These are phyloP conservation scores for Nesidiocoris tenuis DNA, from an alignment of 2,888 invertebrate genomes.

Conservation along the genomic window DNA sequence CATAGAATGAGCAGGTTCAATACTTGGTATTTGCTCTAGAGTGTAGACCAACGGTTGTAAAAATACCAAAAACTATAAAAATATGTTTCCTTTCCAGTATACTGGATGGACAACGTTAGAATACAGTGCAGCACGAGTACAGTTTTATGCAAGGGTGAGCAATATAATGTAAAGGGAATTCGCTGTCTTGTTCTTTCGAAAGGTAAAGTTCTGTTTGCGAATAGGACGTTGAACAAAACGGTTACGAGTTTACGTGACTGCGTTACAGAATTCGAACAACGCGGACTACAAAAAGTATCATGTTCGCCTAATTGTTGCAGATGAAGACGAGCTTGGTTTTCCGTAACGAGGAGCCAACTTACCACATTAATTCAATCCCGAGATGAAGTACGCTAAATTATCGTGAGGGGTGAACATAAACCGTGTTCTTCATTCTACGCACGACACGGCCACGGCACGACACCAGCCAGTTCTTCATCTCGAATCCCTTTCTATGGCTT, in stretches of 20 bases:
- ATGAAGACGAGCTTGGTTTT: not conserved
- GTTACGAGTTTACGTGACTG: no score
- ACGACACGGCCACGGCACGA: not conserved
- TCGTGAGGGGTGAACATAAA: not conserved
- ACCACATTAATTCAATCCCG: not conserved
- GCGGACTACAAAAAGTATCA: not conserved
- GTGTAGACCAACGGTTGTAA: no score
- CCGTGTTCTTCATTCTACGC: not conserved
- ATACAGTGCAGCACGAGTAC: no score
- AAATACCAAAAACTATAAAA: no score
- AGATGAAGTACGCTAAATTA: not conserved
- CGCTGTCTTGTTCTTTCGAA: not conserved
- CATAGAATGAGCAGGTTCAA: no score
- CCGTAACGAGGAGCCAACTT: not conserved
- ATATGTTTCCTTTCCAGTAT: no score
- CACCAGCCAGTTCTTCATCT: not conserved
- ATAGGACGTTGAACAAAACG: not conserved
- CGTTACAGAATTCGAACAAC: not conserved
- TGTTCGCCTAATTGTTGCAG: not conserved
- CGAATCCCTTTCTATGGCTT: not conserved
- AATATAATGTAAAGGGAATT: no score
- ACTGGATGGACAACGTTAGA: no score
- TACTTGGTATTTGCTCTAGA: no score
- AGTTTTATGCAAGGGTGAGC: no score
- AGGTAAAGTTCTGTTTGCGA: not conserved